Evolutionary conservation across 92 coral and sea anemone species (phyloP).

Genomic region (Siderastrea radians): DNA sequence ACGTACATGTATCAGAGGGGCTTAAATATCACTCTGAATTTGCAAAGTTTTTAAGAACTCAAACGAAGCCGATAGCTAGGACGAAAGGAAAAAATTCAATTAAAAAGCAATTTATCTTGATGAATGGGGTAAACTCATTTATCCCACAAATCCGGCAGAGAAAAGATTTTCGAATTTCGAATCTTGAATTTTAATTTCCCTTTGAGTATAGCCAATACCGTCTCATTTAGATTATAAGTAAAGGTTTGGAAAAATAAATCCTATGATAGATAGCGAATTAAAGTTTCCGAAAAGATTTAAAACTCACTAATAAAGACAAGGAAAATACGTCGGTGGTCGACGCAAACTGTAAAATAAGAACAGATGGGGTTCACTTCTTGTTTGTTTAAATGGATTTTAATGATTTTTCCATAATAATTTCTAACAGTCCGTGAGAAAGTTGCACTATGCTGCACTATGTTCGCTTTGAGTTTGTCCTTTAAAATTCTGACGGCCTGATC

Average conservation of each 20-base stretch:
- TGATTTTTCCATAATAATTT: slow-evolving; percentile 79
- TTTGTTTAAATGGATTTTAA: slow-evolving; percentile 74
- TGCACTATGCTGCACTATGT: slow-evolving; percentile 81
- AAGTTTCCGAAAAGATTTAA: not conserved
- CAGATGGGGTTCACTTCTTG: slow-evolving; percentile 49
- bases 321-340: not conserved
- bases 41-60: slow-evolving; percentile 1
- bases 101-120: slow-evolving; percentile 34
- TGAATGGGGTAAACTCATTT: not conserved
- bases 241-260: not conserved
- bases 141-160: slow-evolving; percentile 30
- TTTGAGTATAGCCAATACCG: slow-evolving; percentile 1
- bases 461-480: slow-evolving; percentile 83
- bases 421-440: slow-evolving; percentile 95
- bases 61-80: slow-evolving; percentile 9
- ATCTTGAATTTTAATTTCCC: slow-evolving; percentile 11
- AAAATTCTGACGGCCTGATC: slow-evolving; percentile 86
- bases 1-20: not conserved
- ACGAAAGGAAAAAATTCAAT: slow-evolving; percentile 16
- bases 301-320: not conserved
- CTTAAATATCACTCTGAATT: not conserved
- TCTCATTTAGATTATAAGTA: not conserved
- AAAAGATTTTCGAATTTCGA: slow-evolving; percentile 3
- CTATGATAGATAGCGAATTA: not conserved
- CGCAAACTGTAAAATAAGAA: not conserved